Evolutionary conservation across 2,888 invertebrate species (phyloP), one percentile per base, ranked within the genome.

Genomic region (Catocala fraxini): DNA sequence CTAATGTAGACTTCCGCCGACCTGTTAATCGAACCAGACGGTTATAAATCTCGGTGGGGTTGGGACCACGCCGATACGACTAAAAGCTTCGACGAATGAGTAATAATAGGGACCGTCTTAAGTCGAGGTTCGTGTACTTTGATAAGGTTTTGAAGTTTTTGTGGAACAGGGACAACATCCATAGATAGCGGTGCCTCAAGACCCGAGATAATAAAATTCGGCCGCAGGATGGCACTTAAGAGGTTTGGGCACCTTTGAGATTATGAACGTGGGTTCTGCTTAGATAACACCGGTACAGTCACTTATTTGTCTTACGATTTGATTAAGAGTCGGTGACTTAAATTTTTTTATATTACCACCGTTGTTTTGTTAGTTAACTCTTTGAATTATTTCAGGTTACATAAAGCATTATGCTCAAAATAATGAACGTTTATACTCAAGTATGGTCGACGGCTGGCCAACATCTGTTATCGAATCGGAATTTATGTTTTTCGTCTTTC

Each of bases 91-190:
- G 86, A 73, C 79, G 87, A 84, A 83, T 72, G 76, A 83, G 84
- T 90, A 88, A 91, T 92, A 92, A 91, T 91, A 89, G 87, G 88
- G 89, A 76, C 85, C 86, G 85, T 79, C 82, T 84, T 93, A 94
- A 94, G 93, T 91, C 84, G 86, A 90, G 89, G 91, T 92, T 88
- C 92, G 89, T 94, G 94, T 94, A 85, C 79, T 59, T 79, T 89
- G 94, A 94, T 94, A 94, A 93, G 92, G 84, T 87, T 85, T 85
- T 84, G 88, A 86, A 87, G 89, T 93, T 93, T 93, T 93, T 93
- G 89, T 93, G 86, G 84, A 85, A 84, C 81, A 82, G 87, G 85
- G 82, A 85, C 89, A 84, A 82, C 85, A 82, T 83, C 84, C 83
- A 79, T 79, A 89, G 92, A 93, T 93, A 93, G 89, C 88, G 86